These are phyloP conservation scores for Phrynocephalus versicolor DNA, from an alignment of 2,113 vertebrate species.

Conservation along the genomic window DNA sequence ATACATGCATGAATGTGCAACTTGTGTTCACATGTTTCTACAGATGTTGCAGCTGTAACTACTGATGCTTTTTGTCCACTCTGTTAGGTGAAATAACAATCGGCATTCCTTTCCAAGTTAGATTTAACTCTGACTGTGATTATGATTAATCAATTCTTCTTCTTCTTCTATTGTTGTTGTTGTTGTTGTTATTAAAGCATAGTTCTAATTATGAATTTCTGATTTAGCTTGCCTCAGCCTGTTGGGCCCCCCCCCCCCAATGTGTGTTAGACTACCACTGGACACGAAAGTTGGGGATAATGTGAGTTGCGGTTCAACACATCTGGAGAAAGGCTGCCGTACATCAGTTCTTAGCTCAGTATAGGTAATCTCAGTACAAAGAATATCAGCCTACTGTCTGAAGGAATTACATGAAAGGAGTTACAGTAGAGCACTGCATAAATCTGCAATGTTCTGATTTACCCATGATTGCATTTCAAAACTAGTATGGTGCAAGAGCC, in stretches of 20 bases:
- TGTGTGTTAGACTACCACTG: not conserved
- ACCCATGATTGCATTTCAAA: not conserved
- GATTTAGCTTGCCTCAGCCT: not conserved
- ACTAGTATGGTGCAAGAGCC: not conserved
- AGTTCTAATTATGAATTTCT: not conserved
- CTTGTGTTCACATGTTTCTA: no score
- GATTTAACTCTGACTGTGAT: not conserved
- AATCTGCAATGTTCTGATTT: not conserved
- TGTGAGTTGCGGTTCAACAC: no score
- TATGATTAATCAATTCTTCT: no score
- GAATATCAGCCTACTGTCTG: not conserved
- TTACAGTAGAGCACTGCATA: not conserved
- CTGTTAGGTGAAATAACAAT: not conserved
- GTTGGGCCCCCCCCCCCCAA: no score
- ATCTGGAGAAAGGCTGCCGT: no score
- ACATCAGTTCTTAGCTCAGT: not conserved
- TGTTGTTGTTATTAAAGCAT: no score
- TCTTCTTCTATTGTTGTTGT: no score
- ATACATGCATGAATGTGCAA: not conserved
- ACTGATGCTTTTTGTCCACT: not conserved
- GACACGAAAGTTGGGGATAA: no score
- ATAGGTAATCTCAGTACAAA: not conserved
- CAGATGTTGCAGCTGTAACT: not conserved
- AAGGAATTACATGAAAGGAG: not conserved
- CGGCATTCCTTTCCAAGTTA: not conserved